Percentiles rank a stretch among this genome's conserved stretches.
Evolutionary conservation across 2,113 vertebrate genomes (phyloP).

Genomic region (Oenanthe oenanthe): DNA sequence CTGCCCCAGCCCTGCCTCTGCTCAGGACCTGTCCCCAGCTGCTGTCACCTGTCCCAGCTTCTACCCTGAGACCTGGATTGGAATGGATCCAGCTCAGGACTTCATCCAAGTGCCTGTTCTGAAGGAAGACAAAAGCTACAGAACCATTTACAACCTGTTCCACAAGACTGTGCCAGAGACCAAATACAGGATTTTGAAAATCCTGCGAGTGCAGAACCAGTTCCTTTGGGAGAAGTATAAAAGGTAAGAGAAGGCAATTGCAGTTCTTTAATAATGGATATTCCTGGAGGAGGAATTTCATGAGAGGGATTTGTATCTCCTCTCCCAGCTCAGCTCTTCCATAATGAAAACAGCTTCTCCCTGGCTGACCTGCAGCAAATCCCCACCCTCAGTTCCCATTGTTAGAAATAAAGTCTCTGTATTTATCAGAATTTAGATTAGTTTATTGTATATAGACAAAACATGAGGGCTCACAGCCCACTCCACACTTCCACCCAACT

Average conservation of each 20-base stretch:
- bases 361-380: neutral
- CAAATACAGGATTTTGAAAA: conserved; percentile 94
- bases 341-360: neutral
- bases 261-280: neutral
- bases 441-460: too few species aligned
- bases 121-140: conserved; percentile 94
- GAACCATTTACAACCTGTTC: conserved; percentile 98
- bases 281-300: neutral
- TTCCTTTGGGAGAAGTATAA: conserved; percentile 99
- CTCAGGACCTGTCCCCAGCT: conserved; percentile 80
- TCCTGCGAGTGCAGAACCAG: conserved; percentile 95
- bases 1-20: conserved; percentile 62
- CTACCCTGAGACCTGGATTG: conserved; percentile 96
- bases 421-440: too few species aligned
- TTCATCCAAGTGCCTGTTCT: conserved; percentile 96
- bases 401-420: too few species aligned
- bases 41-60: conserved; percentile 82
- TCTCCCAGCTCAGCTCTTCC: neutral
- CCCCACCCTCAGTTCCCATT: neutral
- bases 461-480: too few species aligned
- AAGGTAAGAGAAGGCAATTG: conserved; percentile 79
- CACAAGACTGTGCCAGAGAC: conserved; percentile 99
- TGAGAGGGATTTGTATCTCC: neutral
- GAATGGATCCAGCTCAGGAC: conserved; percentile 93
- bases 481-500: too few species aligned